Percentiles rank a stretch among this genome's conserved stretches.
Evolutionary conservation across 2,113 vertebrate species (phyloP).

Genomic region (Riparia riparia): DNA sequence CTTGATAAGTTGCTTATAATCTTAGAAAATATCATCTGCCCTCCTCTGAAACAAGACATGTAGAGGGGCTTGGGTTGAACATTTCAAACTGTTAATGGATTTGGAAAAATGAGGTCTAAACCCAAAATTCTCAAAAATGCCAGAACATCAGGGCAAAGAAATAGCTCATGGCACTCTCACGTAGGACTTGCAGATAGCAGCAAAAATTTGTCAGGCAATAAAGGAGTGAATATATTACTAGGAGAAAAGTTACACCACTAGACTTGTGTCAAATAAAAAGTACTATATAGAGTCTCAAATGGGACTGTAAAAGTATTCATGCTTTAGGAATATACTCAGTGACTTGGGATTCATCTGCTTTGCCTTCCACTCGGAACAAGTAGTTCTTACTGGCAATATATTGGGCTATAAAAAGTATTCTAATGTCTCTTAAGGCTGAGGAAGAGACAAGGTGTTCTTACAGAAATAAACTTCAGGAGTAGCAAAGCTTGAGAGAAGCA

Average conservation of each 20-base stretch:
- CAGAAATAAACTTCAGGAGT: neutral
- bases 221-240: neutral
- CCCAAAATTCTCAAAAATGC: neutral
- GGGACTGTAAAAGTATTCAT: conserved; percentile 30
- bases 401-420: conserved; percentile 4
- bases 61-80: neutral
- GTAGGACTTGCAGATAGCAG: neutral
- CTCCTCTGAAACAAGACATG: neutral
- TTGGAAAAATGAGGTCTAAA: neutral
- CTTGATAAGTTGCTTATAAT: neutral
- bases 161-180: neutral
- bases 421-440: neutral
- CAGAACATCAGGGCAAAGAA: neutral
- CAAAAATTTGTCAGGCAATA: neutral
- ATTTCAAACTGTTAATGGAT: neutral
- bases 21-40: neutral
- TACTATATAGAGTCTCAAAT: neutral
- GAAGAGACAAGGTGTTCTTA: neutral
- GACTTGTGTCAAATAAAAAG: neutral
- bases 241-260: neutral
- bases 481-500: neutral
- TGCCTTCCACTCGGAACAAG: neutral
- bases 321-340: neutral
- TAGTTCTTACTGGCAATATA: neutral
- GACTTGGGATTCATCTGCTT: conserved; percentile 9